phyloP scores from a whole-genome alignment of 2,113 vertebrate genomes.

The Lepus americanus region DNA sequence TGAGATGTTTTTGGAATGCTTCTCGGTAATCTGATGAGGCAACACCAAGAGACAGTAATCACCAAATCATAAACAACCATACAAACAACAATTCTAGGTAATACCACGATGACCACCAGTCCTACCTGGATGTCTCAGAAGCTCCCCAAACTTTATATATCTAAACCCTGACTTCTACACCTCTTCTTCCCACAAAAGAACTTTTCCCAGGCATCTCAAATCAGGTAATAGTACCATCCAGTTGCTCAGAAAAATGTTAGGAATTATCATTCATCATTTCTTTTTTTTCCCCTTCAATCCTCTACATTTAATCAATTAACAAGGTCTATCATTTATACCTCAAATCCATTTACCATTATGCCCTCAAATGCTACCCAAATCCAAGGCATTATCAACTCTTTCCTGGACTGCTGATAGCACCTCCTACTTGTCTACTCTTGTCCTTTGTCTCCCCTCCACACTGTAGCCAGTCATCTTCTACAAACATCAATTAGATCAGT shows the following conservation, averaged over 20 bases:
- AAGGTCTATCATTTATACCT: conserved; percentile 13
- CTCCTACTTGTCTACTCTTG: conserved; percentile 14
- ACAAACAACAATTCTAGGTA: conserved; percentile 34
- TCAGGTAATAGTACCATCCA: background rate
- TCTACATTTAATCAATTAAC: conserved; percentile 10
- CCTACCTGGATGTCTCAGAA: background rate
- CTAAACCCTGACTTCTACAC: conserved; percentile 33
- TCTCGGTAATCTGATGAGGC: conserved; percentile 52
- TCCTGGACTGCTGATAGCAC: background rate
- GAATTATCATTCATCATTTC: background rate
- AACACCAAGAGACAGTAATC: conserved; percentile 63
- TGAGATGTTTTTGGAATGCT: conserved; percentile 61
- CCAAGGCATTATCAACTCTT: background rate
- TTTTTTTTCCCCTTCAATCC: background rate
- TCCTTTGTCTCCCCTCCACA: background rate
- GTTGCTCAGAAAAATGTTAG: conserved; percentile 37
- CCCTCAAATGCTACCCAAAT: conserved; percentile 41
- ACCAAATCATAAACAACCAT: conserved; percentile 6
- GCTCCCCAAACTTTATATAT: conserved; percentile 24
- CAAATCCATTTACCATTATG: background rate
- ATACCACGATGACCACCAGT: background rate
- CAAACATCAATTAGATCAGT: background rate
- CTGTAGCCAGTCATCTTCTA: conserved; percentile 12
- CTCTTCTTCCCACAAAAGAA: background rate
- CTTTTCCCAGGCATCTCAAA: background rate